Evolutionary conservation across 2,888 invertebrate species (phyloP).

Genomic region (Mellilla xanthometata): DNA sequence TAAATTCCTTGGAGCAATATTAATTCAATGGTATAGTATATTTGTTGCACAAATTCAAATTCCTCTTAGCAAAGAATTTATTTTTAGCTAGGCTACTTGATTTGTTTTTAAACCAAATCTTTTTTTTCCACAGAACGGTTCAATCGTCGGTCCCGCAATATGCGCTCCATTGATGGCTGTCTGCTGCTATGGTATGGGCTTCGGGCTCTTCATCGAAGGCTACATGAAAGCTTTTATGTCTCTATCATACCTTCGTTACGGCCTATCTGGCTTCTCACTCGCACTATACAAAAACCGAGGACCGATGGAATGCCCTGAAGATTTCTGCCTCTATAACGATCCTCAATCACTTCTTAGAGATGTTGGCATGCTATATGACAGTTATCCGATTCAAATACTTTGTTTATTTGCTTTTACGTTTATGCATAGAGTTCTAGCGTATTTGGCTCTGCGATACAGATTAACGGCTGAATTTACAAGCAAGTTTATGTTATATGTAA

Average conservation of each 20-base stretch:
- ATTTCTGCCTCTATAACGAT: constrained; percentile 81
- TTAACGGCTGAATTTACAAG: constrained; percentile 80
- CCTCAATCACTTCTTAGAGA: constrained; percentile 84
- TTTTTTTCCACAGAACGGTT: constrained; percentile 77
- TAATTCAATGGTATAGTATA: no score
- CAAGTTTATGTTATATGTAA: constrained; percentile 77
- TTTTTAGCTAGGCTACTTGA: no score
- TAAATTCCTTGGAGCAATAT: no score
- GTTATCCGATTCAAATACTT: constrained; percentile 79
- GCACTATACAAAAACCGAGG: constrained; percentile 84
- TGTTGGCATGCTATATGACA: constrained; percentile 82
- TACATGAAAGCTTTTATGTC: constrained; percentile 81
- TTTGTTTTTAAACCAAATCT: no score
- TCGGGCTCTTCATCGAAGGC: constrained; percentile 76
- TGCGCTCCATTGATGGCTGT: constrained; percentile 82
- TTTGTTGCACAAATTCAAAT: no score
- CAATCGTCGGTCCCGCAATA: constrained; percentile 81
- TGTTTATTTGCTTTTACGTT: constrained; percentile 82
- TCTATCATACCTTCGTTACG: constrained; percentile 85
- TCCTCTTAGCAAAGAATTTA: no score
- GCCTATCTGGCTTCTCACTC: constrained; percentile 83
- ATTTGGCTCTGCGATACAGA: constrained; percentile 81
- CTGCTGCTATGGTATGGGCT: constrained; percentile 85
- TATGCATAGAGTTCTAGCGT: constrained; percentile 77
- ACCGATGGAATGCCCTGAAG: constrained; percentile 82